phyloP scores from a whole-genome alignment of 2,888 invertebrate species.

The Incurvaria masculella region DNA sequence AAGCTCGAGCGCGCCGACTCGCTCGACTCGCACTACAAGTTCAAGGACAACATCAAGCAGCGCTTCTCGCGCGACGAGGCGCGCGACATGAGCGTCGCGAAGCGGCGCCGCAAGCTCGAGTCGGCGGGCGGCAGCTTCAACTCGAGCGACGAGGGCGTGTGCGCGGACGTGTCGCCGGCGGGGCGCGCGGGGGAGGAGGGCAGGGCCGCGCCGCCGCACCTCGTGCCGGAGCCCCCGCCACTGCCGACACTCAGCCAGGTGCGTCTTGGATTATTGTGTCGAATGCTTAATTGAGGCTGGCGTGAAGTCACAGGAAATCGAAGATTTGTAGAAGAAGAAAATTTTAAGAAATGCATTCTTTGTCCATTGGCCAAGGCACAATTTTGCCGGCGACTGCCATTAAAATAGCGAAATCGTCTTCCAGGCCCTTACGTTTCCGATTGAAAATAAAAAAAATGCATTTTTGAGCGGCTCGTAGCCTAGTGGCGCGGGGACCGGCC shows the following conservation, averaged over 20 bases:
- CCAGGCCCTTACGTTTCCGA: no score
- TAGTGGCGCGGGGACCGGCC: no score
- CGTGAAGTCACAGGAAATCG: no score
- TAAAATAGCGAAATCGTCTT: no score
- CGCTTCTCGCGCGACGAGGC: constrained; percentile 62
- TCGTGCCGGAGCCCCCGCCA: background rate
- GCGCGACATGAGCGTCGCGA: background rate
- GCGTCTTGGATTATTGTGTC: background rate
- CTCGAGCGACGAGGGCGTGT: constrained; percentile 1
- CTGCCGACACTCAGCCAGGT: background rate
- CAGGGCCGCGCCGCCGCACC: background rate
- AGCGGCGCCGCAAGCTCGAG: background rate
- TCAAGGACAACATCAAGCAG: constrained; percentile 92
- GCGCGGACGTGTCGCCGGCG: constrained; percentile 20
- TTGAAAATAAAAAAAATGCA: no score
- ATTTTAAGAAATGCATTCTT: no score
- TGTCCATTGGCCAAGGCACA: no score
- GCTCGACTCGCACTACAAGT: constrained; percentile 73
- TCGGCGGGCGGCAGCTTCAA: background rate
- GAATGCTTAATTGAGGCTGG: no score
- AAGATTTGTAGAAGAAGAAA: no score
- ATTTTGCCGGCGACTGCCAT: no score
- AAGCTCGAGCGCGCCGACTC: constrained; percentile 48
- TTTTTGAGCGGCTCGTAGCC: no score
- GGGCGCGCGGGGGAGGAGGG: constrained; percentile 7